Evolutionary conservation across 2,888 invertebrate species (phyloP).

Genomic region (Lasius platythorax): DNA sequence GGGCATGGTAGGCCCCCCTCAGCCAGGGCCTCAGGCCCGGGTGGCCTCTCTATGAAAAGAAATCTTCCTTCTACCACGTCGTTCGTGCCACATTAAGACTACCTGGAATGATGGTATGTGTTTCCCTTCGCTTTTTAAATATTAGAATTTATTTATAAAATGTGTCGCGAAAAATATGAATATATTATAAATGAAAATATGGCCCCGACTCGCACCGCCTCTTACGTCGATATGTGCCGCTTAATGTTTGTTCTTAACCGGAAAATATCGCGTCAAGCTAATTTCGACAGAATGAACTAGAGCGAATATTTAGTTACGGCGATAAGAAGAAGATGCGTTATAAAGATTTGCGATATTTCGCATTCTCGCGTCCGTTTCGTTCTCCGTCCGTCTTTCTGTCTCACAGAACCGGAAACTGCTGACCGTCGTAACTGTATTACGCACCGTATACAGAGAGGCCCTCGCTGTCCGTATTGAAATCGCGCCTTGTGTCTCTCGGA

Average conservation of each 20-base stretch:
- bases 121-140: neutral
- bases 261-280: neutral
- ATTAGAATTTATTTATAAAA: neutral
- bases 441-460: slow-evolving; percentile 53
- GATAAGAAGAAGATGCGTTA: neutral
- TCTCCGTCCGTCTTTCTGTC: slow-evolving; percentile 46
- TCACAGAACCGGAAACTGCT: slow-evolving; percentile 70
- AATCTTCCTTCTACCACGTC: slow-evolving; percentile 73
- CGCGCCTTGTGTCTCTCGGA: slow-evolving; percentile 65
- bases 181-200: no score
- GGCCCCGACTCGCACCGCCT: no score
- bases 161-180: neutral
- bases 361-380: slow-evolving; percentile 48
- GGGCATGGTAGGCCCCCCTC: slow-evolving; percentile 79
- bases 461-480: slow-evolving; percentile 70
- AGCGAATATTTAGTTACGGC: neutral
- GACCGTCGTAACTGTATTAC: slow-evolving; percentile 72
- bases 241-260: neutral
- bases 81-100: slow-evolving; percentile 73
- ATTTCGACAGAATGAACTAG: neutral
- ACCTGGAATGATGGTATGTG: slow-evolving; percentile 85
- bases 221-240: no score
- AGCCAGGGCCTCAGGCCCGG: slow-evolving; percentile 80
- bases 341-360: slow-evolving; percentile 42
- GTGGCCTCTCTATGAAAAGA: slow-evolving; percentile 79